Evolutionary conservation across 2,888 invertebrate genomes (phyloP), one percentile per base, ranked within the genome.

Genomic region (Callosobruchus maculatus): DNA sequence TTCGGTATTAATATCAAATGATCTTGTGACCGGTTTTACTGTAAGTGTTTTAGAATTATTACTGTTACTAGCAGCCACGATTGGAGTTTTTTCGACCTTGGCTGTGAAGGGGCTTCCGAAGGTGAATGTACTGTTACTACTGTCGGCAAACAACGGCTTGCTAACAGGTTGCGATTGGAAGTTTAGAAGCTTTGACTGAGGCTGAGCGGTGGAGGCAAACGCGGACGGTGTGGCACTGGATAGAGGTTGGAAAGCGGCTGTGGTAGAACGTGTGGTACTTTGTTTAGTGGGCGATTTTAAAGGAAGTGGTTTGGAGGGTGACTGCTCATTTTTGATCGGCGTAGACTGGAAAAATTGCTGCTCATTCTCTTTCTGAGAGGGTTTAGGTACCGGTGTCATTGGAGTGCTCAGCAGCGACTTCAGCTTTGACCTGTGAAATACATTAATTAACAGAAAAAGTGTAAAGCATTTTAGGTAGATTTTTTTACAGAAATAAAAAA

Each of bases 301-400:
- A 7, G 26, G 26, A 26, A 26, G 26, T 7, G 26, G 26, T 26
- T 26, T 26, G 3, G 26, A 7, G 2, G 21, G 70, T 22, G 31
- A 31, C 68, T 67, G 70, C 4, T 30, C 71, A 0, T 71, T 68
- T 13, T 74, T 74, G 2, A 81, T 77, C 13, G 82, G 83, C 30
- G 83, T 82, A 18, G 83, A 82, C 71, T 83, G 82, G 3, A 77
- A 73, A 74, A 84, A 84, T 74, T 80, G 77, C 22, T 81, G 74
- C 70, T 76, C 78, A 74, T 73, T 81, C 18, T 75, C 76, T 67
- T 76, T 69, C 3, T 76, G 71, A 49, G 71, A 21, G 21, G 72
- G 21, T 77, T 80, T 80, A 1, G 74, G n/a, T 22, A 79, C 76
- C 13, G 80, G 79, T 9, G 81, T 79, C 73, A 79, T 77, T 70